Evolutionary conservation across 1,140 invertebrate species (phyloP).

Genomic region (Venturia canescens): DNA sequence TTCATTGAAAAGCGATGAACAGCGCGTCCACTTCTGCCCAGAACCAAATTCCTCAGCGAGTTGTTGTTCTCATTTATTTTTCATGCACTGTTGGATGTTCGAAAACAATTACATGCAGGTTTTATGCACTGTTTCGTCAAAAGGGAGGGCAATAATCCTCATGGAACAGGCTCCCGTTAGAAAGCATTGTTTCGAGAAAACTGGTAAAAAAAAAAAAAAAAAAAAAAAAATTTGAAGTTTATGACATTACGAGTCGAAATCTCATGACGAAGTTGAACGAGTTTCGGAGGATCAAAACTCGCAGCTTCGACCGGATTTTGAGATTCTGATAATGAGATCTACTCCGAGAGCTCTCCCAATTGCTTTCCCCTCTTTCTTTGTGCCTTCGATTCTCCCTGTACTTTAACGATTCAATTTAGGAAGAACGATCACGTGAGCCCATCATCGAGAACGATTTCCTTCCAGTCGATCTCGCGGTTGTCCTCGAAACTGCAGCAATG

Average conservation of each 20-base stretch:
- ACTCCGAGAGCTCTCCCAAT: not conserved
- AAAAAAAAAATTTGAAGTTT: not conserved
- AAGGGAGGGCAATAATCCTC: not conserved
- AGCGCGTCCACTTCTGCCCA: no score
- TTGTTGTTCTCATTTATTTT: no score
- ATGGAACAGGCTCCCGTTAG: not conserved
- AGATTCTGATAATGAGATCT: conserved; percentile 15
- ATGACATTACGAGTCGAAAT: not conserved
- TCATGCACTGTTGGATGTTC: not conserved
- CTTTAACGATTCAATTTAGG: conserved; percentile 30
- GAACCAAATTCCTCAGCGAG: no score
- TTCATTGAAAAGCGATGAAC: no score
- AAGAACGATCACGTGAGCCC: conserved; percentile 8
- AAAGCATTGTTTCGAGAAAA: not conserved
- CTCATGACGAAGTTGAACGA: not conserved
- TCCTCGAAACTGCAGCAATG: conserved; percentile 23
- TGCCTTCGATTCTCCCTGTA: not conserved
- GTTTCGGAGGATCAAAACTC: not conserved
- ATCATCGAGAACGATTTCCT: conserved; percentile 7
- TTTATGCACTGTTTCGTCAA: not conserved
- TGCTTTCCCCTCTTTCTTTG: not conserved
- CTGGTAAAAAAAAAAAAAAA: not conserved
- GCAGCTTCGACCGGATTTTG: not conserved
- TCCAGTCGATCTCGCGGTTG: conserved; percentile 32
- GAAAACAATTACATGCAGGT: no score